Evolutionary conservation across 1,140 invertebrate species (phyloP), one percentile per base, ranked within the genome.

Genomic region (Brachionus angularis): DNA sequence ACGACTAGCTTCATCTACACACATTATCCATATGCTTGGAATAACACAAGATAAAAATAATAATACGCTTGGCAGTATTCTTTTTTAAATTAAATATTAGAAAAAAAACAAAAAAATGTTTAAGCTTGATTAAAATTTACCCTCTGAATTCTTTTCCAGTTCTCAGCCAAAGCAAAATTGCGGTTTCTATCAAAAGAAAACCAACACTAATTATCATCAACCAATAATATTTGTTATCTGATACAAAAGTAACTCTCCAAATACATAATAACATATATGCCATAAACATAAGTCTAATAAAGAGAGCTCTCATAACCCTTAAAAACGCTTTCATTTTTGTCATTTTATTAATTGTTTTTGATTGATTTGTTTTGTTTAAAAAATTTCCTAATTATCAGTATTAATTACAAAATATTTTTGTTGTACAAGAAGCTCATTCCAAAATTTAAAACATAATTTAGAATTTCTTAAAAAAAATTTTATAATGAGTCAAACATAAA

Each of bases 1-100:
- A n/a, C 67, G 46, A 53, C 31, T 39, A 0, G 67, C 46, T 44
- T 50, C 46, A 10, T 70, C 67, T n/a, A 52, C 31, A 23, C 46
- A 50, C 46, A 70, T 70, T 25, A 70, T 70, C 67, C 67, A 70
- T 21, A 70, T 50, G 12, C 46, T 44, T 39, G 67, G 67, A n/a
- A 50, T 23, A 23, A 50, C 46, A 53, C 67, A 70, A 36, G 47
- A 50, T 29, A 70, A 52, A 70, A 50, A 70, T 18, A 70, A 46
- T 27, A 70, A 25, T 21, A 70, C 46, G 16, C 67, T 67, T 31
- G 62, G 62, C 5, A 67, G 62, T 8, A 67, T 50, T 46, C 62
- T 67, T 42, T 10, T 10, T 42, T 10, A 42, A 16, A 10, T 42
- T 10, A 10, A 42, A 42, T 10, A 10, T 5, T 55, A 25, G 21